Evolutionary conservation across 1,140 invertebrate species (phyloP), one percentile per base, ranked within the genome.

Genomic region (Chrysomallon squamiferum): DNA sequence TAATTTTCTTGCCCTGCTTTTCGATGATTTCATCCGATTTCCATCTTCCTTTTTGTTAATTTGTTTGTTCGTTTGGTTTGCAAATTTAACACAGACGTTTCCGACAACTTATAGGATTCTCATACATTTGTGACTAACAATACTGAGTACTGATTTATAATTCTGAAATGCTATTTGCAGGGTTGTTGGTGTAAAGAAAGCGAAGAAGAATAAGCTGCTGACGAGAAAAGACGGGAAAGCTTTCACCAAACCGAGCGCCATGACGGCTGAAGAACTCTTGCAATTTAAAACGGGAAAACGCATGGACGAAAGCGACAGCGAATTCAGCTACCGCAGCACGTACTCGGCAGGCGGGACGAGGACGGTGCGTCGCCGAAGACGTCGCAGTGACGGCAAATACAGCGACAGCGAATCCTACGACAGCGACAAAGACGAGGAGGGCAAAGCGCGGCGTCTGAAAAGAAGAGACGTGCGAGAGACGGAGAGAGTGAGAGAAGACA

Each of bases 351-450:
- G 77, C 1, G 79, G 79, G 2, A 81, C 77, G 2, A 66, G 79
- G 3, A 73, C 73, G 25, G 79, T 81, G 5, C 54, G 66, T 18
- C 62, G 79, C 20, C 63, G 67, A 15, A 59, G 63, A 33, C 77
- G 71, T 50, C 64, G 56, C 29, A 68, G 57, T 13, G 76, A 77
- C 52, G 78, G 78, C 13, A 78, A 71, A 22, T 74, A 75, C 47
- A 65, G 69, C 27, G 73, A 66, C 52, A 71, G 65, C 29, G 68
- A 78, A 35, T 78, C 76, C 7, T 80, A 77, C 43, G 76, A 81
- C 59, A 77, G 74, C 58, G 73, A 69, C 50, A 65, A 77, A 41
- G 78, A 80, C 41, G 74, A 78, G 47, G 77, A 75, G 0, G 77
- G 79, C 6, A 60, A 76, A 47, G 69, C 66, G 30, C 20, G 78